Conservation (phyloP, 2,888 invertebrate species). For the Cerceris ruficornis region DNA sequence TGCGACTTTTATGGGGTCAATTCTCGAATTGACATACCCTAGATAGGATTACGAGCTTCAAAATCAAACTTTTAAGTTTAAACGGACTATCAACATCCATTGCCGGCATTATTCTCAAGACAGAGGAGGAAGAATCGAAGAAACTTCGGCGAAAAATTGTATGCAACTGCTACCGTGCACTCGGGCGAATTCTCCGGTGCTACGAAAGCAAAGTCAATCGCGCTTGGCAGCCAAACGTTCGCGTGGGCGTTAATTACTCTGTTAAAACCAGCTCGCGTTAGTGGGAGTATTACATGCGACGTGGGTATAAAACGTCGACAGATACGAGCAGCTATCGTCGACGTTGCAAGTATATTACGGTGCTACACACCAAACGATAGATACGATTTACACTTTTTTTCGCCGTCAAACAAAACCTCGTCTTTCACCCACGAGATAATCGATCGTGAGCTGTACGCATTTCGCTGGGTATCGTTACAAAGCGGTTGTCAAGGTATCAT, state of each 20-base stretch:
- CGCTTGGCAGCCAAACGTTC: slow-evolving; percentile 39
- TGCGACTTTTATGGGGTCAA: background rate
- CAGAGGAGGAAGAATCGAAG: background rate
- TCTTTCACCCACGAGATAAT: slow-evolving; percentile 10
- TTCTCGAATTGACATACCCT: no score
- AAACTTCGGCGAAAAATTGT: background rate
- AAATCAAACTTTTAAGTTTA: no score
- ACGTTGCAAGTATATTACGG: slow-evolving; percentile 29
- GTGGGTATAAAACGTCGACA: slow-evolving; percentile 54
- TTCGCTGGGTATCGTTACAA: slow-evolving; percentile 5
- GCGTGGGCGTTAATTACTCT: slow-evolving; percentile 66
- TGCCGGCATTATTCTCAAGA: no score
- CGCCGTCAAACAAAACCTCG: slow-evolving; percentile 13
- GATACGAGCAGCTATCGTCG: slow-evolving; percentile 51
- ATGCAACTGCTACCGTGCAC: background rate
- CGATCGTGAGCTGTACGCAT: slow-evolving; percentile 10
- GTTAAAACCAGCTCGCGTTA: slow-evolving; percentile 58
- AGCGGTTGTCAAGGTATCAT: background rate
- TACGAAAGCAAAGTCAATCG: slow-evolving; percentile 52
- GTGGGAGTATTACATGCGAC: slow-evolving; percentile 59
- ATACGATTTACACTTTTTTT: slow-evolving; percentile 31
- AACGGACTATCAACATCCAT: no score
- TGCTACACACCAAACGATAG: slow-evolving; percentile 21
- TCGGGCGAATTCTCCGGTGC: slow-evolving; percentile 20
- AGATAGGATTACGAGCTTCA: no score